Evolutionary conservation across 92 coral and sea anemone species (phyloP), one percentile per base, ranked within the genome.

Genomic region (Actinostola sp.): DNA sequence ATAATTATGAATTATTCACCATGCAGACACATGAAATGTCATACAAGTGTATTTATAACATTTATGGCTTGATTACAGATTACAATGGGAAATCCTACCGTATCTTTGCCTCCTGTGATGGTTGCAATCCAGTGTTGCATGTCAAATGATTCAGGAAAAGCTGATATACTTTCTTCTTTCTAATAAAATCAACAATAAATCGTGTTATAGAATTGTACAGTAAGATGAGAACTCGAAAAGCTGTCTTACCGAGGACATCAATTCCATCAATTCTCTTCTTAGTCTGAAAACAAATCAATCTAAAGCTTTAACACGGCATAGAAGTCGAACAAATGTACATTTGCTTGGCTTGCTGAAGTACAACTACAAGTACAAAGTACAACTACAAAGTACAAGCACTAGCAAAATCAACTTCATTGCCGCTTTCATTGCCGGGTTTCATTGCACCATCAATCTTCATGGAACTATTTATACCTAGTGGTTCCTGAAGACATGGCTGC

Each of bases 91-190:
- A n/a, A n/a, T 35, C 57, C 72, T 85, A 94, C 98, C 85, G 98
- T 94, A 48, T 84, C 90, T 48, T 80, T 82, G 16, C 87, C 92
- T 38, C 98, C 98, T 51, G 60, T 57, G 14, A 94, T 94, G 0
- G 98, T 94, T 43, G 89, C 98, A 50, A 68, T 69, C 98, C 98
- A 94, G 53, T 83, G 87, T 44, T 82, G 34, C 66, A 91, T 33
- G 62, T 79, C 77, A 19, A 81, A 86, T 0, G 80, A 86, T 23
- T 38, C 17, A 25, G 98, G 98, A 58, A 83, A 91, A 28, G 97
- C 98, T 23, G 98, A 85, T 19, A 94, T 67, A 2, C 82, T 75
- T 31, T 83, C 84, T 26, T 77, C 88, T 55, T 78, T 77, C 83
- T 85, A 30, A 56, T 28, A 25, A 16, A 57, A 52, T 23, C 20